phyloP scores from a whole-genome alignment of 2,797 vertebrate species.

The Anolis apletophallus region DNA sequence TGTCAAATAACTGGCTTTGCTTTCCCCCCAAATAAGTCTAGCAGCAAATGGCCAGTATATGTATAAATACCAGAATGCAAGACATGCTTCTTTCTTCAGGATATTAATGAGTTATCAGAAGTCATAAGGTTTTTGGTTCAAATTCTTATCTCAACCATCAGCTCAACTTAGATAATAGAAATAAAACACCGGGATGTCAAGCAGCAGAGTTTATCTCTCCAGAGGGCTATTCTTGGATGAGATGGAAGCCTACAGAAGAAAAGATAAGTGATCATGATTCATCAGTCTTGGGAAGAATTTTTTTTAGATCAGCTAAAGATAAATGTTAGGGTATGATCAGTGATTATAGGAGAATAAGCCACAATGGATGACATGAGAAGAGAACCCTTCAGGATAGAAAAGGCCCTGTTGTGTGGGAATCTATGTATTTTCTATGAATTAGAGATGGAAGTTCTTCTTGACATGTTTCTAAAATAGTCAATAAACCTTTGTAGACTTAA shows the following conservation, averaged over 20 bases:
- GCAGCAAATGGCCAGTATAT: background rate
- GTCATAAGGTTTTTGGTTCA: background rate
- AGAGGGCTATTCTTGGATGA: background rate
- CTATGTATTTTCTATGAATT: background rate
- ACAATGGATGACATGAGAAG: background rate
- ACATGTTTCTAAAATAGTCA: background rate
- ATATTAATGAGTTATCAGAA: background rate
- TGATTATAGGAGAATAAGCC: background rate
- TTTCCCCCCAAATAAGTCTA: no score
- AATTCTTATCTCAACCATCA: background rate
- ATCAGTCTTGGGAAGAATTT: conserved; percentile 1
- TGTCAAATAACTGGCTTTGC: background rate
- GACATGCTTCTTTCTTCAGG: background rate
- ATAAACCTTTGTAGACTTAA: background rate
- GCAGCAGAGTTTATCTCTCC: background rate
- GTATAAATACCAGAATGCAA: no score
- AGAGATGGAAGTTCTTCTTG: background rate
- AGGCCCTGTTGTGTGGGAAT: rapidly evolving
- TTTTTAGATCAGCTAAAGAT: conserved; percentile 4
- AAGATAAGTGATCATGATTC: background rate
- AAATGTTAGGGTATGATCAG: background rate
- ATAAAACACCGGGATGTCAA: background rate
- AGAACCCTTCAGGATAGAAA: background rate
- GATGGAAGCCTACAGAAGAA: background rate
- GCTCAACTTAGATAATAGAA: background rate